Base-by-base conservation (phyloP, 2,797 vertebrate species). In the Somateria mollissima region DNA sequence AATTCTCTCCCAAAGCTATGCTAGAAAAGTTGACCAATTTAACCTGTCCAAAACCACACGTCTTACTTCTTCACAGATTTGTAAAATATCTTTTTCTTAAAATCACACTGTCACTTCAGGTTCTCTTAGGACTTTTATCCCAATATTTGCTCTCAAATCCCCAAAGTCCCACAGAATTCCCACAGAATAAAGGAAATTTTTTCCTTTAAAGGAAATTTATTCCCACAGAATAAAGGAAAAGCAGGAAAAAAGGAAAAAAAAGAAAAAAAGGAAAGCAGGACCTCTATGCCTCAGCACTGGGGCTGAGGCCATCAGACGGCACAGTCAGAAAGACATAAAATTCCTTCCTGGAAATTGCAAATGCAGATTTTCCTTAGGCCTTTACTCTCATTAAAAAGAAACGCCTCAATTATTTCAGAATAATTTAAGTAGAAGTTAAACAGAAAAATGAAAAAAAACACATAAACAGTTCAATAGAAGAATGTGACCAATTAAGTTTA, bases 401-500 rank as follows among this genome's bases (percentile, higher is more conserved):
- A 87, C 5, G 5, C 65, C 6, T 78, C 60, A 30, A 54, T 71
- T 69, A 27, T 84, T 87, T 84, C n/a, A 43, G 39, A 96, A 79
- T 84, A 77, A 94, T 71, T 91, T 78, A 67, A 22, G 64, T 45
- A 30, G 49, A 91, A 91, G 51, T n/a, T 94, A 60, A 93, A 92
- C 25, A 80, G 61, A 34, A 77, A 93, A 96, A 93, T 56, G 17
- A 87, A 77, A 77, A 77, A 90, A 90, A 72, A 5, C 65, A 84
- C 58, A 92, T 65, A 61, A 96, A 89, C 78, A 85, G 45, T 64
- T 92, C 61, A 85, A 78, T 0, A 87, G 67, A 91, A 89, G 75
- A 94, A 95, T 86, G 87, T 2, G 0, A 89, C 73, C 79, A 92
- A 94, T 93, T 96, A 96, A 84, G 58, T 60, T 15, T 41, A 83